A percentile compares a stretch with the other conserved stretches of the same genome.
These are phyloP conservation scores for Tipula helvola DNA, from an alignment of 2,888 invertebrate genomes.

Conservation along the genomic window DNA sequence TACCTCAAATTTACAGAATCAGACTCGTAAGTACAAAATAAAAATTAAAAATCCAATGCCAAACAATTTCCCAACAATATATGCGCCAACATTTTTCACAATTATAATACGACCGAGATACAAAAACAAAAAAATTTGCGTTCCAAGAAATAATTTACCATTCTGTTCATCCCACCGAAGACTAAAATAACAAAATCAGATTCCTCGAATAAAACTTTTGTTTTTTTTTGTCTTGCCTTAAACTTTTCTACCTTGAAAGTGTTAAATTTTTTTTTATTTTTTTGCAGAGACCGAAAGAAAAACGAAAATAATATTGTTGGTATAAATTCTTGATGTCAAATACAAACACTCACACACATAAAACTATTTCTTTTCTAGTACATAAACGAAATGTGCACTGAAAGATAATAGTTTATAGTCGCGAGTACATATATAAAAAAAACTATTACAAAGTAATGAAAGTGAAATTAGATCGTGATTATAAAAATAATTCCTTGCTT, in stretches of 20 bases:
- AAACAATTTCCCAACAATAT: not conserved
- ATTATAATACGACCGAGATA: not conserved
- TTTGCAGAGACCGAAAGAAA: not conserved
- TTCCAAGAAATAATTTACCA: not conserved
- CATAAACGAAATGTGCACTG: not conserved
- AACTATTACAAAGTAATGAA: not conserved
- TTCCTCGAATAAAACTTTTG: not conserved
- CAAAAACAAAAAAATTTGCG: not conserved
- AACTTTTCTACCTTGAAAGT: constrained; percentile 4
- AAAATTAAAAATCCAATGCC: not conserved
- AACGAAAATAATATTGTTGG: not conserved
- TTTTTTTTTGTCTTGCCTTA: not conserved
- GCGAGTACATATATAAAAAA: not conserved
- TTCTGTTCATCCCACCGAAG: not conserved
- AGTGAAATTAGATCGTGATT: not conserved
- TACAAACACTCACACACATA: not conserved
- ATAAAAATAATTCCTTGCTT: not conserved
- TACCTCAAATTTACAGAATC: too few relatives aligned
- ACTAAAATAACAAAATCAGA: not conserved
- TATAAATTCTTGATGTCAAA: not conserved
- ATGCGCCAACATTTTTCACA: not conserved
- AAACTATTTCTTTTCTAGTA: not conserved
- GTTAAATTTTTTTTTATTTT: not conserved
- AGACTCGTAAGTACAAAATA: not conserved
- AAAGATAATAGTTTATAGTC: not conserved